Conservation (phyloP, 2,113 vertebrate genomes). For the Ranitomeya imitator region DNA sequence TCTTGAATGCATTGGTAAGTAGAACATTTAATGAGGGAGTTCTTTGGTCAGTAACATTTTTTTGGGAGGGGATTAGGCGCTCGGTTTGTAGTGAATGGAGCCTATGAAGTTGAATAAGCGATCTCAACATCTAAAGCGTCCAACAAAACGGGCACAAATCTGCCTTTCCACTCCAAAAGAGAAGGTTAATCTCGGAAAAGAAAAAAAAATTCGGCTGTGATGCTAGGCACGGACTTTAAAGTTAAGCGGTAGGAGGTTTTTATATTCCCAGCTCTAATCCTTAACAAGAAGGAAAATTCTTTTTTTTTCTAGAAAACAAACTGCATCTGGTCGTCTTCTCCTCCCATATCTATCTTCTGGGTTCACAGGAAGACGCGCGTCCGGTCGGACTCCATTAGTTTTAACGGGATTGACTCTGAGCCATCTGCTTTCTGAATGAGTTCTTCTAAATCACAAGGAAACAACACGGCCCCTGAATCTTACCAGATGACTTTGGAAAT, state of each 20-base stretch:
- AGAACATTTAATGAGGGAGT: conserved; percentile 25
- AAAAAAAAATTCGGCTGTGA: neutral
- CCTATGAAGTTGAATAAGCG: conserved; percentile 1
- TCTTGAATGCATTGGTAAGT: conserved; percentile 5
- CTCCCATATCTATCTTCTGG: conserved; percentile 65
- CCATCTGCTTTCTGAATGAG: conserved; percentile 71
- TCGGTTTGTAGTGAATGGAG: conserved; percentile 4
- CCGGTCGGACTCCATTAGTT: conserved; percentile 78
- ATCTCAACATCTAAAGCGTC: neutral
- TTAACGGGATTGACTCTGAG: conserved; percentile 71
- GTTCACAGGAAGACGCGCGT: conserved; percentile 72
- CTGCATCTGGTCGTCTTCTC: conserved; percentile 71
- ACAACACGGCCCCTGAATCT: conserved; percentile 61
- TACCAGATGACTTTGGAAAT: conserved; percentile 64
- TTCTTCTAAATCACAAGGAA: conserved; percentile 55
- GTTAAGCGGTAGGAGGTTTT: conserved; percentile 59
- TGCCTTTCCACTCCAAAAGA: conserved; percentile 13
- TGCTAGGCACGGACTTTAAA: conserved; percentile 56
- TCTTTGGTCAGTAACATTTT: conserved; percentile 15
- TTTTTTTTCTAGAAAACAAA: conserved; percentile 70
- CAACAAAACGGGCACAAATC: neutral
- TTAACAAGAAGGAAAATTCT: conserved; percentile 65
- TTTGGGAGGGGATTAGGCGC: neutral
- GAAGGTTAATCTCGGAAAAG: conserved; percentile 38
- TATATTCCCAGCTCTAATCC: conserved; percentile 63